Percentiles rank a stretch among this genome's conserved stretches.
Evolutionary conservation across 2,888 invertebrate species (phyloP).

Genomic region (Lacanobia wlatinum): DNA sequence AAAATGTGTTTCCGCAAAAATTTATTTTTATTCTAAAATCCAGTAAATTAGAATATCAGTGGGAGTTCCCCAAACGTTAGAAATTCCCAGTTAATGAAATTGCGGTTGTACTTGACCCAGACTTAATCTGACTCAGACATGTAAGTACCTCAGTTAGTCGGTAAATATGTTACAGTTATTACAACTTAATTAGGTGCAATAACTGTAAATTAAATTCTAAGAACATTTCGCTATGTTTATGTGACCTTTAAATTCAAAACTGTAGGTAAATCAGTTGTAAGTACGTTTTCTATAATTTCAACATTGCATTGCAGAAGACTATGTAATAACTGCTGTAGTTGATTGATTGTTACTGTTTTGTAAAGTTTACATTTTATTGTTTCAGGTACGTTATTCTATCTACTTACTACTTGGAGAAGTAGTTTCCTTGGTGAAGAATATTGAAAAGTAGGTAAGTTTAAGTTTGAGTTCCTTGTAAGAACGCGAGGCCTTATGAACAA

Average conservation of each 20-base stretch:
- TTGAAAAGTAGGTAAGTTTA: constrained; percentile 12
- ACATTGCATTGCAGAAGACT: not conserved
- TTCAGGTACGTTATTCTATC: constrained; percentile 47
- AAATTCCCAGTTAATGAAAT: constrained; percentile 16
- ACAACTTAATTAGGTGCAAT: not conserved
- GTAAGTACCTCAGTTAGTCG: too few relatives aligned
- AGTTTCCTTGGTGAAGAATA: not conserved
- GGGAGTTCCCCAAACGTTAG: constrained; percentile 14
- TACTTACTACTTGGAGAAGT: not conserved
- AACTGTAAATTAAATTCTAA: not conserved
- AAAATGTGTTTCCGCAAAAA: not conserved
- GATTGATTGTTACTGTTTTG: not conserved
- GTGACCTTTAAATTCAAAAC: not conserved
- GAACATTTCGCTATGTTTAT: not conserved
- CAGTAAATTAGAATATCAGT: not conserved
- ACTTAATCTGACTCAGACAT: not conserved
- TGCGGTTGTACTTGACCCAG: constrained; percentile 3
- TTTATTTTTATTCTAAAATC: not conserved
- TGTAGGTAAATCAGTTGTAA: not conserved
- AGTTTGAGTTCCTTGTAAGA: not conserved
- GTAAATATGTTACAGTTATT: not conserved
- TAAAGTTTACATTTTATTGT: constrained; percentile 30
- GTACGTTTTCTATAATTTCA: not conserved
- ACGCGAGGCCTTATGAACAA: not conserved
- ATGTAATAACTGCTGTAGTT: not conserved